A percentile compares a stretch with the other conserved stretches of the same genome.
Evolutionary conservation across 2,113 vertebrate genomes (phyloP).

Genomic region (Alligator sinensis): DNA sequence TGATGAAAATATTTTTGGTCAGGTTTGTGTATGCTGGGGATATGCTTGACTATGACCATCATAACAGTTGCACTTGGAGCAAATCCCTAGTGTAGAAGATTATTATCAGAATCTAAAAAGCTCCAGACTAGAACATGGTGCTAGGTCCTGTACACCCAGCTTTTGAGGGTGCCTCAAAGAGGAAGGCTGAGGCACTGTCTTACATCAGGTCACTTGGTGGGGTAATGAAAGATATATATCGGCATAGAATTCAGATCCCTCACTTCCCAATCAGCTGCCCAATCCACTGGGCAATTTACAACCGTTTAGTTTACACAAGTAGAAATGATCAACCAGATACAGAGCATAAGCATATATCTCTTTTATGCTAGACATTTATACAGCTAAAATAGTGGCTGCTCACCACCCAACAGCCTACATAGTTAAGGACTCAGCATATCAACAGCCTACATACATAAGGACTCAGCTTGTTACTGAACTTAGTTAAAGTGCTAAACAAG

Average conservation of each 20-base stretch:
- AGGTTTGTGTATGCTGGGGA: neutral
- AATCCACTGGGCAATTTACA: neutral
- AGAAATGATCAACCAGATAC: neutral
- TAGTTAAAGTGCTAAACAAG: neutral
- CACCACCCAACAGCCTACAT: too few relatives aligned
- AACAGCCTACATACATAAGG: too few relatives aligned
- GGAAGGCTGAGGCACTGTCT: neutral
- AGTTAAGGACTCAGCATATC: too few relatives aligned
- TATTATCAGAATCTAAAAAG: neutral
- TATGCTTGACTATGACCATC: neutral
- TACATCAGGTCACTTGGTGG: neutral
- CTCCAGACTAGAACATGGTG: neutral
- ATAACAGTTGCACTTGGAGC: neutral
- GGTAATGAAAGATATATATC: neutral
- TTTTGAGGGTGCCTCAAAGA: neutral
- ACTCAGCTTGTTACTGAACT: neutral
- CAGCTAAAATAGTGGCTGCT: neutral
- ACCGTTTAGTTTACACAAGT: fast-evolving
- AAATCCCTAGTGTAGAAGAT: neutral
- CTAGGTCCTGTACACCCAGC: neutral
- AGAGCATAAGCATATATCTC: too few relatives aligned
- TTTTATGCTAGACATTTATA: too few relatives aligned
- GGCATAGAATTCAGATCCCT: neutral
- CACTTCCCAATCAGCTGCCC: neutral
- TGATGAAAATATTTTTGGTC: neutral